These are phyloP conservation scores for Lemur catta DNA, from an alignment of 2,797 vertebrate species.

Conservation along the genomic window DNA sequence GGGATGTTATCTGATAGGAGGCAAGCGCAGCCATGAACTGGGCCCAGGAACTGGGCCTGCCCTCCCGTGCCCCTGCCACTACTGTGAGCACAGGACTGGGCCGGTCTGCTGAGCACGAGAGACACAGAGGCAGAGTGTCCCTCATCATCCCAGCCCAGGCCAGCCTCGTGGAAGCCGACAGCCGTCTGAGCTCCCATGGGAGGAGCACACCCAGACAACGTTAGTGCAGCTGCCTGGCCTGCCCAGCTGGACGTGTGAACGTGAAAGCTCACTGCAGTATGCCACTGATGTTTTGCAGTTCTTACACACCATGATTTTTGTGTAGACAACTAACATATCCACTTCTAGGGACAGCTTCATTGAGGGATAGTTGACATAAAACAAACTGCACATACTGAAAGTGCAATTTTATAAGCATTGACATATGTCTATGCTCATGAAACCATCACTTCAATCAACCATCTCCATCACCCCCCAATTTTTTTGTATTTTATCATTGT, in stretches of 20 bases:
- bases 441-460: background rate
- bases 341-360: background rate
- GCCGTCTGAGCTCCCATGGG: background rate
- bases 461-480: accelerated
- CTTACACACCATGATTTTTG: background rate
- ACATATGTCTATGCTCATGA: background rate
- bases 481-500: background rate
- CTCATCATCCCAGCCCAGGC: background rate
- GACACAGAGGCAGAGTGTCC: background rate
- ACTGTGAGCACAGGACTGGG: background rate
- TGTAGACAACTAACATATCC: background rate
- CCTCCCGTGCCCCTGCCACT: background rate
- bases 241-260: background rate
- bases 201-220: accelerated
- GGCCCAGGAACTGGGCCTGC: background rate
- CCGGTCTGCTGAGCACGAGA: background rate
- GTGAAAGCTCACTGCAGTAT: background rate
- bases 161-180: background rate
- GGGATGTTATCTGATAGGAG: background rate
- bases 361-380: background rate
- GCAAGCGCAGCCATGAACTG: background rate
- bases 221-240: background rate
- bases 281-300: background rate
- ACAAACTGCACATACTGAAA: background rate
- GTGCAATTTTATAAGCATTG: background rate